Percentiles rank a stretch among this genome's conserved stretches.
Conservation (phyloP, 2,797 vertebrate species). For the Onychomys torridus region DNA sequence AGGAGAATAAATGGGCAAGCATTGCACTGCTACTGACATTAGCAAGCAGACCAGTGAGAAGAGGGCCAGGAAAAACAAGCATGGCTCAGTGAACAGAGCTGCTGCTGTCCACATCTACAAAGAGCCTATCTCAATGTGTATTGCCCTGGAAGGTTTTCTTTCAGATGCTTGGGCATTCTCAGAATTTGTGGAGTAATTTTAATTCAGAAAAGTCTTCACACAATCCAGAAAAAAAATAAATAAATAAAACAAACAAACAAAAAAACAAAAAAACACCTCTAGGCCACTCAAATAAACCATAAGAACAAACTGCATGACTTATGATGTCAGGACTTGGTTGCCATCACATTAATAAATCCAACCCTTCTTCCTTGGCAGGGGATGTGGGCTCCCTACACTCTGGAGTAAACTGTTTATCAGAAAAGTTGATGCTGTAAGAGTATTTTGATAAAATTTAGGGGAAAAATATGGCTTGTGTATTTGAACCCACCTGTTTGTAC, state of each 20-base stretch:
- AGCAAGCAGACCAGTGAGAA: background rate
- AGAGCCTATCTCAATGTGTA: no score
- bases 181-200: slow-evolving; percentile 20
- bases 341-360: background rate
- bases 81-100: background rate
- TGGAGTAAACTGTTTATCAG: background rate
- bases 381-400: background rate
- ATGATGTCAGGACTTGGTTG: background rate
- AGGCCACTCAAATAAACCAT: background rate
- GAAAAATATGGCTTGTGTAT: background rate
- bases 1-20: background rate
- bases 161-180: background rate
- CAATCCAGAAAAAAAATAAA: background rate
- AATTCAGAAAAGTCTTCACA: background rate
- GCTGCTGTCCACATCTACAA: accelerated
- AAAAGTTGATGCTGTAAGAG: background rate
- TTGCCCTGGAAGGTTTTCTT: background rate
- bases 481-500: background rate
- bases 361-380: background rate
- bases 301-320: background rate
- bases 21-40: background rate
- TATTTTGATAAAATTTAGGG: background rate
- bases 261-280: background rate
- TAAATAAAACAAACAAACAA: no score
- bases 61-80: accelerated